Evolutionary conservation across 2,797 vertebrate genomes (phyloP), one percentile per base, ranked within the genome.

Genomic region (Amblyopsis hoosieri): DNA sequence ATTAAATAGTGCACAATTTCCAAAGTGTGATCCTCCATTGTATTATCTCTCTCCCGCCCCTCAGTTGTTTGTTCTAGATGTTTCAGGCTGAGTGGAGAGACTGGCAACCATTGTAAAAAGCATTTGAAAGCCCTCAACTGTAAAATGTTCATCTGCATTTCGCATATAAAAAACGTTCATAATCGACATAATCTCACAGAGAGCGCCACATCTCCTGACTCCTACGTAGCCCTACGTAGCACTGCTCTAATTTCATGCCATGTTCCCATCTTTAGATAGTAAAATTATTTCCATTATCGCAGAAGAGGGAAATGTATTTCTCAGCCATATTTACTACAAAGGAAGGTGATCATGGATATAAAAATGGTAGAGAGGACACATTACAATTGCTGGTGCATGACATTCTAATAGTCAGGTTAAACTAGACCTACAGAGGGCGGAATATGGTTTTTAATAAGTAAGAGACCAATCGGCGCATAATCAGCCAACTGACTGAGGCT

Each of bases 201-300:
- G 72, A 71, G 66, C 57, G 69, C 64, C 50, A 69, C 62, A 71
- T 70, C 55, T 65, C 67, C 29, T 48, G 57, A 84, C 86, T 29
- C 23, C 23, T 29, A 29, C 23, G 23, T 4, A 29, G 23, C 83
- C 87, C 87, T 81, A 85, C 84, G 71, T 87, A 85, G 83, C 87
- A 79, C 67, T 72, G 78, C 86, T 90, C 79, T 72, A 88, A 91
- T 91, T 91, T 90, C 87, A 90, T 33, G 82, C 83, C 73, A 61
- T 66, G 78, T 75, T 68, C 62, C 74, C 74, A 83, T 85, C 80
- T 87, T 85, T 88, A 84, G 81, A 83, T 82, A 69, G 76, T 84
- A 83, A 81, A 85, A 29, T 84, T 60, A 86, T 87, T 86, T 80
- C 72, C 77, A 87, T 86, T 78, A 91, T 83, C 73, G 55, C 54